Base-by-base conservation (phyloP, 23 tunicate species). In the Trididemnum clinides region DNA sequence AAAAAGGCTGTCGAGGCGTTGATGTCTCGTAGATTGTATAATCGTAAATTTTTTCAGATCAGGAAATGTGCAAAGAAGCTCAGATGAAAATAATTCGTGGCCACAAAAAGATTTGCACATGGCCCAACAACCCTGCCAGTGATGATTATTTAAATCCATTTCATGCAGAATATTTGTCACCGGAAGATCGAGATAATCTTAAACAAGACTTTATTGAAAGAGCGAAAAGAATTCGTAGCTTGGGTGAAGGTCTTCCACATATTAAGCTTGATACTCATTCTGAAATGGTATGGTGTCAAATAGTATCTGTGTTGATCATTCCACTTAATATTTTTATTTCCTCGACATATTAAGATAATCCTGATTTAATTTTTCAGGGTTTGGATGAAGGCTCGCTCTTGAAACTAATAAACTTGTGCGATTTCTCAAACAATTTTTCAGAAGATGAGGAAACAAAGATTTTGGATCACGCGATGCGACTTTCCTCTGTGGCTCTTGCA, bases 101-200 rank as follows among this genome's bases (percentile, higher is more conserved):
- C 37, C 95, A 90, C 81, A 80, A 86, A 83, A 85, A 72, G 71
- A 85, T 90, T 3, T 90, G 95, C 71, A 51, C 89, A 4, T 90
- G 95, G 95, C 95, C 95, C 15, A 90, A 83, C 51, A 77, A 85
- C 54, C 84, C 82, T 35, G 70, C 81, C 22, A 31, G 64, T 1
- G 75, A 90, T 59, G 6, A 76, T 19, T 81, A 38, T 54, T 33
- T 90, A 1, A 33, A 82, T 37, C 95, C 95, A 7, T 90, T 90
- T 51, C 39, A 44, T 36, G 50, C 34, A 31, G 72, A 82, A 1
- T 85, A 57, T 62, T 76, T 85, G 4, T 65, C 87, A 23, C 39
- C 23, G 2, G 84, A 77, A 0, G 82, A 65, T 26, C 22, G 66
- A 78, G 34, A 35, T 1, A 28, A 77, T n/a, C 32, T 77, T 1